These are phyloP conservation scores for Tridacna crocea DNA, from an alignment of 2,888 invertebrate genomes.

Conservation along the genomic window DNA sequence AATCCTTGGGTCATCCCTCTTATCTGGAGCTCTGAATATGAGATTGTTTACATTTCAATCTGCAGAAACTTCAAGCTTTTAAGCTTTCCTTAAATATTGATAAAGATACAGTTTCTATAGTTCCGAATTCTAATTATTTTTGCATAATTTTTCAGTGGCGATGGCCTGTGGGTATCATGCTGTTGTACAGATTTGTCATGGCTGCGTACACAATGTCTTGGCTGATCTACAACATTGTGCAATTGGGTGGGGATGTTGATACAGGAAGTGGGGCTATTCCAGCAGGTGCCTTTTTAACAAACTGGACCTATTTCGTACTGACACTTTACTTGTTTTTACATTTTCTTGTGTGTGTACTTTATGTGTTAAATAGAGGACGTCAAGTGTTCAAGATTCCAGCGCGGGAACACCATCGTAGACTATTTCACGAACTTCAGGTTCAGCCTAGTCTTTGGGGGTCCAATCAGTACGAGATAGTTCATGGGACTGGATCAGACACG, in stretches of 20 bases:
- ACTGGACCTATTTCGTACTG: slow-evolving; percentile 79
- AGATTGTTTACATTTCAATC: too few species aligned
- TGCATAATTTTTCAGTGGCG: slow-evolving; percentile 76
- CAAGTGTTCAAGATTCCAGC: slow-evolving; percentile 33
- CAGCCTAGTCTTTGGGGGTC: slow-evolving; percentile 64
- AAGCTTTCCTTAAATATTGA: too few species aligned
- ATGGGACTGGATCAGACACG: slow-evolving; percentile 35
- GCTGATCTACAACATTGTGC: slow-evolving; percentile 65
- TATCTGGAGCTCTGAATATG: too few species aligned
- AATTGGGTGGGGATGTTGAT: not conserved
- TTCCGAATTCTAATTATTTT: too few species aligned
- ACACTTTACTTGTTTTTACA: slow-evolving; percentile 70
- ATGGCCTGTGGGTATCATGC: slow-evolving; percentile 67
- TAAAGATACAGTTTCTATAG: too few species aligned
- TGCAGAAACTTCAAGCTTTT: too few species aligned
- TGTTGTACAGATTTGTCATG: slow-evolving; percentile 73
- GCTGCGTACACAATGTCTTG: slow-evolving; percentile 73
- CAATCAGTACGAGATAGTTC: slow-evolving; percentile 44
- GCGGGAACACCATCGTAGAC: slow-evolving; percentile 53
- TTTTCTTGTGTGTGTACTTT: slow-evolving; percentile 54
- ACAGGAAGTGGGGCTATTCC: slow-evolving; percentile 47
- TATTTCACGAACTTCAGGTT: slow-evolving; percentile 66
- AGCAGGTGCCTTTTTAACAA: slow-evolving; percentile 78
- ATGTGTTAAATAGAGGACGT: slow-evolving; percentile 47
- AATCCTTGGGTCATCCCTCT: too few species aligned